Evolutionary conservation across 2,888 invertebrate species (phyloP).

Genomic region (Drosophila limbata): DNA sequence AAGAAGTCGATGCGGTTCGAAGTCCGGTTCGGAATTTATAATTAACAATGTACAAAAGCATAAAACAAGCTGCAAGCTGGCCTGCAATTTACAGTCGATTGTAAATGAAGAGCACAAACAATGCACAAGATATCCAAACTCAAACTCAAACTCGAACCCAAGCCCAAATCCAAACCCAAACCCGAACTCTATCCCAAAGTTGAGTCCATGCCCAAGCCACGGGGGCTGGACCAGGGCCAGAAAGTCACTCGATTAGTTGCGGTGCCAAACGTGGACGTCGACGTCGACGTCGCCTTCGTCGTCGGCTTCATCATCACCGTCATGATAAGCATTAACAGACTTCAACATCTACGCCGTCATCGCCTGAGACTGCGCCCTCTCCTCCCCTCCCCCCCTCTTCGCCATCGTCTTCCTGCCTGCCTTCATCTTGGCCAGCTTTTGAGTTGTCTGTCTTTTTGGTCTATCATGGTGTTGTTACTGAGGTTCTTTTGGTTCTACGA

Average conservation of each 20-base stretch:
- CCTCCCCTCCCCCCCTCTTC: not conserved
- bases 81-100: constrained; percentile 66
- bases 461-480: constrained; percentile 57
- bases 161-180: constrained; percentile 1
- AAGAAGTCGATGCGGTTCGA: constrained; percentile 44
- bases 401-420: constrained; percentile 26
- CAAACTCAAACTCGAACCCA: too few relatives aligned
- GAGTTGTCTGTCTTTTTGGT: constrained; percentile 46
- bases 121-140: constrained; percentile 39
- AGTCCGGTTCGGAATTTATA: constrained; percentile 55
- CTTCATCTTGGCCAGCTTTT: constrained; percentile 29
- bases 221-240: constrained; percentile 66
- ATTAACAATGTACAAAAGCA: constrained; percentile 63
- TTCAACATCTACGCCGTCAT: constrained; percentile 73
- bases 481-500: constrained; percentile 42
- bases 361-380: constrained; percentile 36
- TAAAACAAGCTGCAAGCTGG: constrained; percentile 50
- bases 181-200: constrained; percentile 3
- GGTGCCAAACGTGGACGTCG: constrained; percentile 60
- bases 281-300: constrained; percentile 66
- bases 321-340: constrained; percentile 77
- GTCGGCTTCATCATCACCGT: constrained; percentile 67
- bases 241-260: constrained; percentile 77
- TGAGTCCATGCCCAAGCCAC: constrained; percentile 33
- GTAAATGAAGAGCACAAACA: constrained; percentile 72